Conservation (phyloP, 2,888 invertebrate species). For the Spicauda simplicius region DNA sequence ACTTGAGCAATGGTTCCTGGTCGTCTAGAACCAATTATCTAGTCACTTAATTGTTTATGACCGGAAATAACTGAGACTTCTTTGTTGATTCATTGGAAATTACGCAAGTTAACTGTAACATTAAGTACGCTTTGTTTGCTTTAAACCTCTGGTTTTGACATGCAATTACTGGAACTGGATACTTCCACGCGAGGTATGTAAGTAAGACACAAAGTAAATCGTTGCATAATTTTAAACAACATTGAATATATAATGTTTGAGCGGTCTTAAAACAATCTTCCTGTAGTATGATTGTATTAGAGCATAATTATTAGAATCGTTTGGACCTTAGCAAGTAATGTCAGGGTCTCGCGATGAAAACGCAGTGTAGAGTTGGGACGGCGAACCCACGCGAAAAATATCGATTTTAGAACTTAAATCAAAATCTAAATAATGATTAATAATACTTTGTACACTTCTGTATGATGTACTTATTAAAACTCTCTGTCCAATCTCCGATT, state of each 20-base stretch:
- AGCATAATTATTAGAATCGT: conserved; percentile 7
- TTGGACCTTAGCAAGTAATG: conserved; percentile 12
- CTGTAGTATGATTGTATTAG: conserved; percentile 9
- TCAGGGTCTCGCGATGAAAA: conserved; percentile 20
- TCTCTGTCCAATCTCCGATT: too few species aligned
- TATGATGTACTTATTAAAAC: too few species aligned
- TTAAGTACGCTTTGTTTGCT: conserved; percentile 19
- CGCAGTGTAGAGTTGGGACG: conserved; percentile 7
- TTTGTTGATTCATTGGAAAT: conserved; percentile 47
- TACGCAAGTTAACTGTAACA: conserved; percentile 38
- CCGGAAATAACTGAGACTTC: conserved; percentile 47
- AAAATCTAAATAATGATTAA: too few species aligned
- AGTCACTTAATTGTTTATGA: conserved; percentile 21
- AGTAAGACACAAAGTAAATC: neutral
- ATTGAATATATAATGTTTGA: neutral
- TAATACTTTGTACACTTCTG: too few species aligned
- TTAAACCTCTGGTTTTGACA: conserved; percentile 4
- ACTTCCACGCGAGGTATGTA: neutral
- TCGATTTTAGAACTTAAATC: too few species aligned
- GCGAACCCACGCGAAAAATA: too few species aligned
- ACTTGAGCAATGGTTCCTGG: conserved; percentile 12
- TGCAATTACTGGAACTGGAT: conserved; percentile 4
- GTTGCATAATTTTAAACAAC: neutral
- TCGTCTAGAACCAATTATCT: conserved; percentile 16
- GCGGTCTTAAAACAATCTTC: neutral